Percentiles rank a stretch among this genome's conserved stretches.
These are phyloP conservation scores for Kobus ellipsiprymnus DNA, from an alignment of 2,113 vertebrate species.

Conservation along the genomic window DNA sequence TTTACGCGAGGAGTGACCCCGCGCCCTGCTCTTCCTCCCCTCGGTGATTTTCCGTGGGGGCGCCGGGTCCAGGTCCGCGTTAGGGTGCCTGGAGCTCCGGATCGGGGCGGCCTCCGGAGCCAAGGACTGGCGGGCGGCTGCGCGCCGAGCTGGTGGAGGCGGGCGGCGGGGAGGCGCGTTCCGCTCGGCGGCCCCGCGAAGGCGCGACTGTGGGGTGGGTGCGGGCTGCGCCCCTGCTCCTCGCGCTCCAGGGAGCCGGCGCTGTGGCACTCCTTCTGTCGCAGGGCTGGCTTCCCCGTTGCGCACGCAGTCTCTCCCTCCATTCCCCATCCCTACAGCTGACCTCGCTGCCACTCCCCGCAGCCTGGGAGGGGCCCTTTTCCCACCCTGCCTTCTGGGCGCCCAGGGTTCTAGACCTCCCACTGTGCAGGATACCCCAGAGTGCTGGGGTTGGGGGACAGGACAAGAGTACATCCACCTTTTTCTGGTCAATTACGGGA, in stretches of 20 bases:
- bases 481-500: not conserved
- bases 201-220: not conserved
- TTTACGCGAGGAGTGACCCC: not conserved
- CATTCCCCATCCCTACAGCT: not conserved
- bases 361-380: not conserved
- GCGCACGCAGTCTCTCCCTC: not conserved
- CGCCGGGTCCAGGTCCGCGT: fast-evolving
- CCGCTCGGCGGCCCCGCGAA: not conserved
- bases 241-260: not conserved
- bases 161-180: not conserved
- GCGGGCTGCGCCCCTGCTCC: not conserved
- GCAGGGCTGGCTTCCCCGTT: not conserved
- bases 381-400: not conserved
- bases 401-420: not conserved
- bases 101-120: not conserved
- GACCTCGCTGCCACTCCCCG: not conserved
- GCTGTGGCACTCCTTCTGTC: not conserved
- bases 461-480: not conserved
- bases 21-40: not conserved
- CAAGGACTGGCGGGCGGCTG: not conserved
- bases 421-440: not conserved
- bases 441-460: not conserved
- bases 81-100: not conserved
- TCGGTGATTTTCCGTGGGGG: not conserved
- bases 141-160: not conserved